Conservation (phyloP, 2,113 vertebrate species). For the Nymphicus hollandicus region DNA sequence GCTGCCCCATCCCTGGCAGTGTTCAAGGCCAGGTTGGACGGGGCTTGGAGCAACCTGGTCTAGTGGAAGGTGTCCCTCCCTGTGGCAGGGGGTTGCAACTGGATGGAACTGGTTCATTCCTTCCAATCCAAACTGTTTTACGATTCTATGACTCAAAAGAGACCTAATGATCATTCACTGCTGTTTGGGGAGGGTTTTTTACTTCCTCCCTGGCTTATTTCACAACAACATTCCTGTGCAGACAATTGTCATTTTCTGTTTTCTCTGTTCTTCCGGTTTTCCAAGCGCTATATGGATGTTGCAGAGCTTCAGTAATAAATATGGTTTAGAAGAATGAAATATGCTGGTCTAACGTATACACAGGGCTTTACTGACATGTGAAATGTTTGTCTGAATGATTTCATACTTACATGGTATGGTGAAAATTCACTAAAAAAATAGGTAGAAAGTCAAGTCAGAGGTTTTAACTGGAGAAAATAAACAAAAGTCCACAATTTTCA, state of each 20-base stretch:
- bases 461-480: conserved; percentile 38
- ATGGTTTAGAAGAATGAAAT: neutral
- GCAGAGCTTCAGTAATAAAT: neutral
- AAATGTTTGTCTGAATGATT: conserved; percentile 38
- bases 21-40: neutral
- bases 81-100: neutral
- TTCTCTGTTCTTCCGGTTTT: neutral
- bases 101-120: neutral
- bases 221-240: neutral
- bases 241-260: neutral
- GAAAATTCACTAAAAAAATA: conserved; percentile 55
- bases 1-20: neutral
- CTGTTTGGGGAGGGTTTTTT: neutral
- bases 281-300: neutral
- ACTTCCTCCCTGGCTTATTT: neutral
- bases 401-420: conserved; percentile 24
- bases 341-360: neutral
- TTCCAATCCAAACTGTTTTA: neutral
- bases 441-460: conserved; percentile 49
- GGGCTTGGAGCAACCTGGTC: neutral
- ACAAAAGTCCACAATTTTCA: conserved; percentile 30
- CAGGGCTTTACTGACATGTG: conserved; percentile 31
- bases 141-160: neutral
- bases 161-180: neutral
- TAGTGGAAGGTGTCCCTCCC: neutral